Conservation (phyloP, 1,140 invertebrate genomes). For the Trigoniulus corallinus region DNA sequence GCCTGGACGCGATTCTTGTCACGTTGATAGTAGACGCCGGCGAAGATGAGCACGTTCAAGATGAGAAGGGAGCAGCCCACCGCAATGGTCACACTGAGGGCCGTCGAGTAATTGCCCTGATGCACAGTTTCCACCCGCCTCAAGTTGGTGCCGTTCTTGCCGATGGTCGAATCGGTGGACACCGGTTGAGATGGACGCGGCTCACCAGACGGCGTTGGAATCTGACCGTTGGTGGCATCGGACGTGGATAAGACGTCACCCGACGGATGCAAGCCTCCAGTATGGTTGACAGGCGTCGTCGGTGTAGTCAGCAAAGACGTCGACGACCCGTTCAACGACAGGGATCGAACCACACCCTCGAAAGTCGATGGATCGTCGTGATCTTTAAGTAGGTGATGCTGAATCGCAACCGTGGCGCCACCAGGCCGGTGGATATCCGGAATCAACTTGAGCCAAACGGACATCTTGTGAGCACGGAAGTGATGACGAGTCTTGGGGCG, state of each 20-base stretch:
- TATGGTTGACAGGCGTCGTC: not conserved
- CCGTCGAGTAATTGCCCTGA: conserved; percentile 21
- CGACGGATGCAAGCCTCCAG: not conserved
- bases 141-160: not conserved
- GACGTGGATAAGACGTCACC: not conserved
- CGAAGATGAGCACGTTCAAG: conserved; percentile 60
- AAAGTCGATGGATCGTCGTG: conserved; percentile 64
- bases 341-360: conserved; percentile 56
- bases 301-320: not conserved
- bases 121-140: not conserved
- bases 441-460: conserved; percentile 79
- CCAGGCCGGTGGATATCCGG: conserved; percentile 67
- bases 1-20: conserved; percentile 36
- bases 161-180: not conserved
- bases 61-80: conserved; percentile 59
- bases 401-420: conserved; percentile 32
- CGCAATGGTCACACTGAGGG: conserved; percentile 52
- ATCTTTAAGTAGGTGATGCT: conserved; percentile 65
- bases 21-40: conserved; percentile 56
- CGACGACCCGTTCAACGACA: conserved; percentile 20
- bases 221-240: not conserved
- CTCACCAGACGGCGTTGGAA: not conserved
- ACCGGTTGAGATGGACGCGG: not conserved
- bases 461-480: conserved; percentile 76
- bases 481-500: conserved; percentile 57